Conservation (phyloP, 2,797 vertebrate species). For the Cossypha polioptera region DNA sequence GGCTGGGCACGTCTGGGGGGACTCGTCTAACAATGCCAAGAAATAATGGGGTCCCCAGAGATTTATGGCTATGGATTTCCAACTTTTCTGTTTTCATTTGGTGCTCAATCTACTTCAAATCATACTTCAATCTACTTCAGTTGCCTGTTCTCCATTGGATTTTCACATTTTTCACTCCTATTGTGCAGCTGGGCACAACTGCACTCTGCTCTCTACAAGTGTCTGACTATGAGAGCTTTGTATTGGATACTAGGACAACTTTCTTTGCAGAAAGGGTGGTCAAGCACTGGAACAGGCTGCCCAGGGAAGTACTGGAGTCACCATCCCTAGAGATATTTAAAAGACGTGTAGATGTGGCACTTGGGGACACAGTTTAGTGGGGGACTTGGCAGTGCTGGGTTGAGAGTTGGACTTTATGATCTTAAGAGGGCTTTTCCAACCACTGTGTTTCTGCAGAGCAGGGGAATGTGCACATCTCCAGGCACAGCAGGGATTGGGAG, state of each 20-base stretch:
- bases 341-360: accelerated
- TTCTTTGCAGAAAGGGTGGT: neutral
- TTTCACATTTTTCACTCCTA: neutral
- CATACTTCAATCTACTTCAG: too few species aligned
- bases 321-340: neutral
- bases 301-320: neutral
- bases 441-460: neutral
- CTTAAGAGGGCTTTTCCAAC: neutral
- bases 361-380: neutral
- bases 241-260: neutral
- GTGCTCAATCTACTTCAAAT: neutral
- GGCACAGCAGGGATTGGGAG: neutral
- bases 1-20: neutral
- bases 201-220: neutral
- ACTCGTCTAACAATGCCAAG: neutral
- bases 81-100: neutral
- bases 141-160: neutral
- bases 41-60: neutral
- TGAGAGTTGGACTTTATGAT: neutral
- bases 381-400: neutral
- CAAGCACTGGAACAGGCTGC: neutral
- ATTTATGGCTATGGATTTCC: neutral
- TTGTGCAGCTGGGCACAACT: accelerated
- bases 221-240: neutral
- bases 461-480: neutral